Percentiles rank a stretch among this genome's conserved stretches.
Evolutionary conservation across 2,797 vertebrate genomes (phyloP).

Genomic region (Ctenopoma kingsleyae): DNA sequence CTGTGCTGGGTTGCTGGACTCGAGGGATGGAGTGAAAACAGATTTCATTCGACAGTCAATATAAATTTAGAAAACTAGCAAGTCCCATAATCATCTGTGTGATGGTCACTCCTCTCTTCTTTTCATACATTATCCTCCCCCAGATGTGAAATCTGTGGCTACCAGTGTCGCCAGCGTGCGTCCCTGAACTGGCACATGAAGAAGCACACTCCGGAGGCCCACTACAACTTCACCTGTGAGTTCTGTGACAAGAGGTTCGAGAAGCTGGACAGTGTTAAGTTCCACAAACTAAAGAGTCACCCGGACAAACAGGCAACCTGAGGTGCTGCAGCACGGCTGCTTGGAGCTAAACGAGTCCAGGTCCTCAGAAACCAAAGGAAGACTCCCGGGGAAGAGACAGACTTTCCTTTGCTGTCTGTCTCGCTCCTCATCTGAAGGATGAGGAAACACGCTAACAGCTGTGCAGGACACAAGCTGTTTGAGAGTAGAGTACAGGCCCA

Average conservation of each 20-base stretch:
- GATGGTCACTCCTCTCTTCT: not conserved
- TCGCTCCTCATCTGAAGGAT: not conserved
- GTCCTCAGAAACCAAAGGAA: not conserved
- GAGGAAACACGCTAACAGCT: conserved; percentile 19
- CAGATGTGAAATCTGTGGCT: conserved; percentile 96
- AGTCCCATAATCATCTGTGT: not conserved
- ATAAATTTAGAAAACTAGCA: not conserved
- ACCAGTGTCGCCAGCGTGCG: conserved; percentile 93
- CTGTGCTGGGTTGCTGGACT: too few relatives aligned
- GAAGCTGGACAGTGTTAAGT: conserved; percentile 93
- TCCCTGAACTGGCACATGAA: conserved; percentile 98
- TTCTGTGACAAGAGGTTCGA: conserved; percentile 93
- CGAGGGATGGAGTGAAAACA: too few relatives aligned
- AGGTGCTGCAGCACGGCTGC: conserved; percentile 19
- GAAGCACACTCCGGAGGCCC: conserved; percentile 90
- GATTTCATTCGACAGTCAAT: not conserved
- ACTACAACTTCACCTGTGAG: conserved; percentile 93
- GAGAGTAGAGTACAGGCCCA: not conserved
- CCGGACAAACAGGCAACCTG: conserved; percentile 88
- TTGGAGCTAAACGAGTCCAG: not conserved
- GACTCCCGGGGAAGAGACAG: conserved; percentile 10
- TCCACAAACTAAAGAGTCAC: conserved; percentile 94
- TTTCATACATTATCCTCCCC: not conserved
- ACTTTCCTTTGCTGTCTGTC: conserved; percentile 9
- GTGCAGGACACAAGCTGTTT: conserved; percentile 44